phyloP scores from a whole-genome alignment of 2,113 vertebrate species.

The Salvelinus alpinus region DNA sequence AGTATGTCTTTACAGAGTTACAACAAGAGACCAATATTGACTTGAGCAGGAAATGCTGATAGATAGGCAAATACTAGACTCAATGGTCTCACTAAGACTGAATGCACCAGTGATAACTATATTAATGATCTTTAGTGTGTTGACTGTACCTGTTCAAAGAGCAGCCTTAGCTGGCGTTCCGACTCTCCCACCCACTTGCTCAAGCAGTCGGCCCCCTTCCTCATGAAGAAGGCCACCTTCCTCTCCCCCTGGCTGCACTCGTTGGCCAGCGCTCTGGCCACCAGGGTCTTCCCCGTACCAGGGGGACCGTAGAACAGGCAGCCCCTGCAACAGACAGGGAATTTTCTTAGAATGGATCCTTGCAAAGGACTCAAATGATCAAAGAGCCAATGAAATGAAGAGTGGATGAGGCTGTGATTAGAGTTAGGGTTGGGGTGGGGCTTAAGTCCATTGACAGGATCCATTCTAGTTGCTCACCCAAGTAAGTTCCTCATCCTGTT shows the following conservation, averaged over 20 bases:
- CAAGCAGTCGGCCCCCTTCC: constrained; percentile 93
- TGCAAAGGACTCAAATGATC: neutral
- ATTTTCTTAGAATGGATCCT: neutral
- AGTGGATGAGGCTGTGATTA: neutral
- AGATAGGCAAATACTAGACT: no score
- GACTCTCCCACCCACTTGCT: constrained; percentile 97
- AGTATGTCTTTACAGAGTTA: no score
- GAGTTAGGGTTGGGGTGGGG: no score
- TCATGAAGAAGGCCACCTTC: constrained; percentile 94
- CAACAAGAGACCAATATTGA: no score
- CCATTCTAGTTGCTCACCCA: no score
- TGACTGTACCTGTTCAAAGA: constrained; percentile 90
- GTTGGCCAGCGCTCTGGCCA: constrained; percentile 91
- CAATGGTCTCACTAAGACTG: no score
- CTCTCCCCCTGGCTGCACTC: constrained; percentile 89
- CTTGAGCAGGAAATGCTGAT: no score
- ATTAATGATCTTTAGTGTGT: no score
- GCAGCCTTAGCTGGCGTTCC: constrained; percentile 86
- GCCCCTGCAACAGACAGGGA: constrained; percentile 72
- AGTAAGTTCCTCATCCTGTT: no score
- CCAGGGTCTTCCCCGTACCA: constrained; percentile 93
- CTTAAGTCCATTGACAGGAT: no score
- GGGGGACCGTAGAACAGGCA: constrained; percentile 95
- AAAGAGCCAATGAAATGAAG: neutral
- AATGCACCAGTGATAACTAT: no score